Base-by-base conservation (phyloP, 2,797 vertebrate species). In the Pseudotriccus pelzelni region DNA sequence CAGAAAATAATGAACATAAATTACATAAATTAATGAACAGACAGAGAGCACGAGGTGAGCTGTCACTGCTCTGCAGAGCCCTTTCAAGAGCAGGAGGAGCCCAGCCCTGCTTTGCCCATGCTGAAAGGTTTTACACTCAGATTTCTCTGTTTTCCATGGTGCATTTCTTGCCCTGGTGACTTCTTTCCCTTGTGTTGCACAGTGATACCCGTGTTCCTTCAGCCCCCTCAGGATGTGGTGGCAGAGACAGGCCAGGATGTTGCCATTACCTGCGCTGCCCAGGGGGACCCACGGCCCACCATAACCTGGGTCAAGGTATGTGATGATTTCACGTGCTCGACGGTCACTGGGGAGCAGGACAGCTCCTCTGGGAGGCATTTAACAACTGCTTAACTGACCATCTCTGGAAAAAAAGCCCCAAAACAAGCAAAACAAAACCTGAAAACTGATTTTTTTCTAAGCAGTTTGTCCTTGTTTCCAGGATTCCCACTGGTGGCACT, bases 291-390 rank as follows among this genome's bases (percentile, higher is more conserved):
- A 5, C 93, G 53, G 10, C 97, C 97, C 80, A 97, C 95, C 76
- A 97, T 98, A 9, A 97, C 96, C 36, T 98, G 97, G 97, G 95
- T 96, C 75, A 98, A 97, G 88, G 97, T 98, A 74, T 8, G 94
- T 62, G 44, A 4, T 1, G 69, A 4, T 30, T 4, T 14, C 30
- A 0, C 1, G 19, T 11, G 4, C 46, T 18, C 4, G 1, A 0
- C 9, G 2, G 16, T 2, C 76, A 5, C 14, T 3, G 22, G 56
- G 43, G 17, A 49, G 12, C 14, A 8, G 53, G 67, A 6, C 0
- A 3, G 44, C 34, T 76, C 50, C 41, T 39, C 55, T 6, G 15
- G 25, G 34, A 53, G 18, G 43, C 3, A 41, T 7, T 27, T 21
- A 9, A 25, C 44, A 43, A 0, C 37, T 2, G 2, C 41, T 82